These are phyloP conservation scores for Pseudotriccus pelzelni DNA, from an alignment of 2,797 vertebrate genomes.

Conservation along the genomic window DNA sequence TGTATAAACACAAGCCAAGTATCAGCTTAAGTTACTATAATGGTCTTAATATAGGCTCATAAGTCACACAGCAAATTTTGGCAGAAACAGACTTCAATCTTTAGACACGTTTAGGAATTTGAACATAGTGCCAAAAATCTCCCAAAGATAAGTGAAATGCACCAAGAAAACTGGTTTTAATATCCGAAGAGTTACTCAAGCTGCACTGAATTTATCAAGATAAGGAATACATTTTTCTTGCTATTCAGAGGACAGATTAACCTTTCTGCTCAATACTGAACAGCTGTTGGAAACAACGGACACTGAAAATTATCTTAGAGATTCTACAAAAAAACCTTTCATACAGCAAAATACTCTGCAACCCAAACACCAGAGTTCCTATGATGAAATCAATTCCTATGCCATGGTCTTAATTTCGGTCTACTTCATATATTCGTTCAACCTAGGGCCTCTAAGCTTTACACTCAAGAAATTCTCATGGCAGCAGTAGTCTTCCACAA, in stretches of 20 bases:
- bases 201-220: slow-evolving; percentile 40
- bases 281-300: slow-evolving; percentile 35
- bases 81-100: slow-evolving; percentile 19
- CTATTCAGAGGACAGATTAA: not conserved
- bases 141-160: slow-evolving; percentile 32
- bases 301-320: not conserved
- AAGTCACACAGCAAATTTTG: not conserved
- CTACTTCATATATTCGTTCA: not conserved
- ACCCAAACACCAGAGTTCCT: not conserved
- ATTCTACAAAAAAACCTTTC: not conserved
- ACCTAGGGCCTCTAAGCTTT: not conserved
- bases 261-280: slow-evolving; percentile 5
- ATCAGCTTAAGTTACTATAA: slow-evolving; percentile 35
- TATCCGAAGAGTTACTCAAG: slow-evolving; percentile 6
- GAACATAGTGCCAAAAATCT: slow-evolving; percentile 7
- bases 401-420: not conserved
- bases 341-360: not conserved
- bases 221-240: slow-evolving; percentile 30
- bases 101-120: slow-evolving; percentile 8
- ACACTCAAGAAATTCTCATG: not conserved
- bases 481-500: not conserved
- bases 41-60: not conserved
- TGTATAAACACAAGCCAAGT: slow-evolving; percentile 35
- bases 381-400: not conserved
- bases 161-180: slow-evolving; percentile 52